These are phyloP conservation scores for Siniperca scherzeri DNA, from an alignment of 2,797 vertebrate species.

Conservation along the genomic window DNA sequence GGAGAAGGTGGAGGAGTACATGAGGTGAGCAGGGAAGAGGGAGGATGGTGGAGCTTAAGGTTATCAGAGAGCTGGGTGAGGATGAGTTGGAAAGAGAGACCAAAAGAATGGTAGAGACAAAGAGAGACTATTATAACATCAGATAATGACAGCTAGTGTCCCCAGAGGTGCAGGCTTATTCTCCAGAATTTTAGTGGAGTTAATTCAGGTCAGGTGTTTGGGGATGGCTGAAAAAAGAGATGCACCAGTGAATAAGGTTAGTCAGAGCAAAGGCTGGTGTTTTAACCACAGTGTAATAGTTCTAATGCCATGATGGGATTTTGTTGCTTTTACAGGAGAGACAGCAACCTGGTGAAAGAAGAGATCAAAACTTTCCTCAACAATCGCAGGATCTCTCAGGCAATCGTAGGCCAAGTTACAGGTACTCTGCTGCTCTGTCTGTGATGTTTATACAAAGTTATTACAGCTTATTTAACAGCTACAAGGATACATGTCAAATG, in stretches of 20 bases:
- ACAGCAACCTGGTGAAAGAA: constrained; percentile 91
- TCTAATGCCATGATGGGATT: constrained; percentile 23
- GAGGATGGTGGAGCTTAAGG: constrained; percentile 1
- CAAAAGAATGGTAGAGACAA: constrained; percentile 47
- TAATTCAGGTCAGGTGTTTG: constrained; percentile 83
- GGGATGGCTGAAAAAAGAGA: constrained; percentile 70
- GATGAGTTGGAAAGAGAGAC: constrained; percentile 32
- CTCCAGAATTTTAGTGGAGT: constrained; percentile 73
- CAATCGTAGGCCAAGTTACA: constrained; percentile 90
- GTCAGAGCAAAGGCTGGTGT: constrained; percentile 52
- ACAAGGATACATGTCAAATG: neutral
- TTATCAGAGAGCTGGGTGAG: constrained; percentile 28
- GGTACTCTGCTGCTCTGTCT: constrained; percentile 71
- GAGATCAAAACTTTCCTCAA: constrained; percentile 90
- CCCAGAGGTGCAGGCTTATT: constrained; percentile 73
- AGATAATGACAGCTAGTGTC: constrained; percentile 75
- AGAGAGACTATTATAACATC: constrained; percentile 79
- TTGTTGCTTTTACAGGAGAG: constrained; percentile 81
- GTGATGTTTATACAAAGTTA: neutral
- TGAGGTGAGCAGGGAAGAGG: constrained; percentile 82
- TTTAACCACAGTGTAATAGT: constrained; percentile 50
- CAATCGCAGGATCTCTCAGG: constrained; percentile 90
- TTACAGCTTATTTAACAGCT: neutral
- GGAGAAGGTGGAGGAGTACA: constrained; percentile 91
- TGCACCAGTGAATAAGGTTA: constrained; percentile 69